Evolutionary conservation across 2,113 vertebrate genomes (phyloP), one percentile per base, ranked within the genome.

Genomic region (Pomatostomus ruficeps): DNA sequence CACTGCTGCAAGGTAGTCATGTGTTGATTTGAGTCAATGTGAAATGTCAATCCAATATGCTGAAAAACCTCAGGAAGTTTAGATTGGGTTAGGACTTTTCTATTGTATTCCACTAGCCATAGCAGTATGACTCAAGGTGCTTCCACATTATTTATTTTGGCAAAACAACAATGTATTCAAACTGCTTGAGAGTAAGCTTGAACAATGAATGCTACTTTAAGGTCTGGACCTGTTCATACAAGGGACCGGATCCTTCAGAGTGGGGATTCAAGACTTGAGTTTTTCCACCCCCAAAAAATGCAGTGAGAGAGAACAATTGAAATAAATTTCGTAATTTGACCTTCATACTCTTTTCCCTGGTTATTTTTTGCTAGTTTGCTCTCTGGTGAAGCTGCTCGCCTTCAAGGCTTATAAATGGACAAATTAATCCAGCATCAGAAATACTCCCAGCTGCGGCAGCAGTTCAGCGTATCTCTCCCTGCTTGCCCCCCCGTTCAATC

Each of bases 271-370:
- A 71, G 17, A 31, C 13, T 18, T 93, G 24, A 3, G 22, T 68
- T 19, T 72, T 40, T 29, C 2, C 3, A 2, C 1, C 7, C 5
- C 28, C 14, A 11, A 5, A 33, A 67, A 74, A 49, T 0, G 0
- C 10, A 54, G 35, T 63, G 33, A 35, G 89, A 82, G 21, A 38
- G 35, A 59, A 42, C 5, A 75, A 48, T 84, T 40, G 31, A 45
- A 70, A 42, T 42, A 19, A 88, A 28, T 29, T 24, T 14, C 17
- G 2, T 12, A 36, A 26, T 79, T 90, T 76, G 65, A 79, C 20
- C 22, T 72, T 46, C n/a, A 5, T n/a, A 28, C 31, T 76, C 17
- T 28, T 71, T 91, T 51, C 6, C 36, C 10, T 46, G 40, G 14
- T 59, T 63, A 28, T 72, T 82, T 85, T 72, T 65, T 85, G 33